Conservation (phyloP, 1,140 invertebrate species). For the Leptinotarsa defecta region DNA sequence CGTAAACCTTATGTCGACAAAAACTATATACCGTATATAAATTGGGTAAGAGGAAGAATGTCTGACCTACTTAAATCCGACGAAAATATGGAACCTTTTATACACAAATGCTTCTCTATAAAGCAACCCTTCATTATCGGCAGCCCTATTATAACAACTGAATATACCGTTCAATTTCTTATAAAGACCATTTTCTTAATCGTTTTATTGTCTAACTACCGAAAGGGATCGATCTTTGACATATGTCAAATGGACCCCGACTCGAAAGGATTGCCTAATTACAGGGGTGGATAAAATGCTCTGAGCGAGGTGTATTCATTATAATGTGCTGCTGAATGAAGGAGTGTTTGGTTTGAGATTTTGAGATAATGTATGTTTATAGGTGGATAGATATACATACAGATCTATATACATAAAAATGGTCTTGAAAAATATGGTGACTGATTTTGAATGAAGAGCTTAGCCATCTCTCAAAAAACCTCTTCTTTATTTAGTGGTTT, state of each 20-base stretch:
- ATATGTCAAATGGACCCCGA: conserved; percentile 22
- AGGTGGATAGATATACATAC: no score
- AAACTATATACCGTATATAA: conserved; percentile 18
- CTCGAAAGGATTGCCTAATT: conserved; percentile 15
- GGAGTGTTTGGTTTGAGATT: background rate
- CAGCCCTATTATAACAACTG: conserved; percentile 15
- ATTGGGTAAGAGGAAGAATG: background rate
- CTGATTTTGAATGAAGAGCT: no score
- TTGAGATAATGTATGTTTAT: no score
- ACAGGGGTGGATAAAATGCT: conserved; percentile 9
- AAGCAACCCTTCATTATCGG: conserved; percentile 20
- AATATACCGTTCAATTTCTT: conserved; percentile 27
- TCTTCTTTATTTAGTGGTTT: no score
- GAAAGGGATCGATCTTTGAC: conserved; percentile 20
- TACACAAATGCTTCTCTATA: conserved; percentile 10
- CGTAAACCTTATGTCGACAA: conserved; percentile 20
- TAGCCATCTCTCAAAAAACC: no score
- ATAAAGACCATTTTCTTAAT: conserved; percentile 17
- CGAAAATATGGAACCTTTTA: conserved; percentile 25
- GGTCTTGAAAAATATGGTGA: no score
- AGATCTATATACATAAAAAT: no score
- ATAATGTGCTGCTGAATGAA: background rate
- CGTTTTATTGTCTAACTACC: conserved; percentile 16
- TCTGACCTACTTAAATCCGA: conserved; percentile 25
- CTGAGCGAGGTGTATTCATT: background rate